Base-by-base conservation (phyloP, 2,113 vertebrate species). In the Etheostoma spectabile region DNA sequence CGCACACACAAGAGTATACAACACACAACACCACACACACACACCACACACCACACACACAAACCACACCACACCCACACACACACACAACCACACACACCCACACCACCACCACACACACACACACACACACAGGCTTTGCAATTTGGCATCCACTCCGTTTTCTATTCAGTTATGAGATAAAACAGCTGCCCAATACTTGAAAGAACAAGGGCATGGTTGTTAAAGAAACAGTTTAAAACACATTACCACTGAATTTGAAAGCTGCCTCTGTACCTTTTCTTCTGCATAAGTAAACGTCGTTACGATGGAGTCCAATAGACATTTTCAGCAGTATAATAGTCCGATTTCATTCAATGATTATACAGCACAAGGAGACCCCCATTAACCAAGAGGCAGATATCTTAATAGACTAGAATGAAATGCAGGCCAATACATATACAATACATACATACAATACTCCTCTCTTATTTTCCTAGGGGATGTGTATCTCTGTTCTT, bases 401-500 rank as follows among this genome's bases (percentile, higher is more conserved):
- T 42, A 42, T 42, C 8, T 42, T 42, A 42, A 42, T 42, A 42
- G 10, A 42, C 38, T 11, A 42, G 38, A 42, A 42, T 42, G 2
- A 42, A 42, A 42, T 42, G 38, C 38, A 42, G 10, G 10, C 38
- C 38, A 42, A 42, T 42, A 42, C 38, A 11, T 42, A 27, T 2
- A 27, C 38, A 42, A 42, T 42, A 42, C 38, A 11, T 42, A 27
- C 1, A 27, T 27, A 27, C 27, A 27, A 27, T 53, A 30, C 22
- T 56, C 24, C 13, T 52, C 8, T 49, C 21, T 4, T 55, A 3
- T 75, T 42, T 45, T 90, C 91, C 18, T 79, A 99, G 97, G 97
- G 98, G 12, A 96, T 97, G 96, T 94, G 96, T 61, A 93, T 98
- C 85, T 96, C 97, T 0, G 94, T 98, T 10, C 74, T 99, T 2